Base-by-base conservation (phyloP, 2,113 vertebrate species). In the Glareola pratincola region DNA sequence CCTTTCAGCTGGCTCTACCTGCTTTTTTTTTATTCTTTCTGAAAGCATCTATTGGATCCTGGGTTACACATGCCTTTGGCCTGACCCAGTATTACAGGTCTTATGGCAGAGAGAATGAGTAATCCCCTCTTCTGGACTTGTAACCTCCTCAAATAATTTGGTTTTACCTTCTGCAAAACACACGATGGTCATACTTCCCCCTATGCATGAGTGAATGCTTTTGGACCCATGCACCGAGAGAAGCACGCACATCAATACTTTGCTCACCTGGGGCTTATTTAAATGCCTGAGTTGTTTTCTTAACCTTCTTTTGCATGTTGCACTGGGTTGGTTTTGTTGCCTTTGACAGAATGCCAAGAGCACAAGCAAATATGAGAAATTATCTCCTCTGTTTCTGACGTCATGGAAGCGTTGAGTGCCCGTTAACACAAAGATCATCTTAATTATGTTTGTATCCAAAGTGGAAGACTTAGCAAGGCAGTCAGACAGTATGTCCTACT, bases 131-230 rank as follows among this genome's bases (percentile, higher is more conserved):
- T 73, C 50, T 73, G 41, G 36, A 32, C 45, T n/a, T 93, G 22
- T 30, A 39, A 62, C 17, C 29, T 93, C 19, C 43, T 73, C 21
- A 85, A 60, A 85, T 51, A 60, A 69, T 66, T 88, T 43, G 27
- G 8, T 11, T 85, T 94, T 76, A 50, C 23, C 41, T 88, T 88
- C 41, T 77, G 50, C 54, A 88, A 94, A 62, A 69, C 22, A 60
- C 37, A 20, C 4, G 1, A 76, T 90, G 39, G 69, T 88, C 45
- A 20, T 34, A 3, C 24, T 57, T 69, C 39, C 12, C 5, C 54
- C 23, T 74, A 10, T 12, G n/a, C 6, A 48, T 2, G 29, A 84
- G 19, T 14, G 32, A 77, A 60, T 0, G 0, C 18, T 84, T 80
- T 74, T 74, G 51, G 47, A 50, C 12, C 22, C 23, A 12, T 37